Evolutionary conservation across 2,113 vertebrate genomes (phyloP).

Genomic region (Oxyura jamaicensis): DNA sequence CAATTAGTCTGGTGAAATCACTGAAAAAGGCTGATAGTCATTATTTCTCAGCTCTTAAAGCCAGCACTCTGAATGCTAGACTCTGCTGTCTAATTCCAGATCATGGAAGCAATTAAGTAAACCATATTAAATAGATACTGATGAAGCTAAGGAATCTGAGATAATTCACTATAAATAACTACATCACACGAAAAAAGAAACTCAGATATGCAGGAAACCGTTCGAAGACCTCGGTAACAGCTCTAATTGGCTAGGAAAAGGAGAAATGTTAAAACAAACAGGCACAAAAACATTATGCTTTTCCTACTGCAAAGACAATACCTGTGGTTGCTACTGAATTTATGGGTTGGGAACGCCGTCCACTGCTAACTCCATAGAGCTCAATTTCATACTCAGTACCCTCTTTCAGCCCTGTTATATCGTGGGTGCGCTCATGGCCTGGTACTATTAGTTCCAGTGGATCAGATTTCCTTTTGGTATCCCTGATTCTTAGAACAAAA

Average conservation of each 20-base stretch:
- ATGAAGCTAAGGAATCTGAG: neutral
- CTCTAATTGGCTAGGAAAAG: neutral
- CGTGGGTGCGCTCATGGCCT: conserved; percentile 81
- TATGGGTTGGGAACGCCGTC: conserved; percentile 86
- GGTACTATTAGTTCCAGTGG: conserved; percentile 84
- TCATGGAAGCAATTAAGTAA: neutral
- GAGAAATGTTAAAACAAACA: neutral
- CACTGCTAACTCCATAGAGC: conserved; percentile 87
- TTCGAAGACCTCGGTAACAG: neutral
- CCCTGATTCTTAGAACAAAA: conserved; percentile 90
- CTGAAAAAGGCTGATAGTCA: neutral
- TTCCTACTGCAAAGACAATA: conserved; percentile 70
- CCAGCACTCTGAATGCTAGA: neutral
- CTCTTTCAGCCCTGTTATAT: conserved; percentile 84
- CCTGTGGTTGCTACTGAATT: conserved; percentile 88
- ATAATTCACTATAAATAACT: neutral
- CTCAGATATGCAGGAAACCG: neutral
- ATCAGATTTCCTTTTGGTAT: conserved; percentile 76
- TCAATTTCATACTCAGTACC: conserved; percentile 89
- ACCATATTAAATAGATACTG: neutral
- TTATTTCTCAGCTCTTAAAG: neutral
- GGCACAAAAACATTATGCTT: neutral
- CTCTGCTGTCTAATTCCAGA: neutral
- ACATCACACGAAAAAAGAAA: neutral
- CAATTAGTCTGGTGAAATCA: neutral